A percentile compares a stretch with the other conserved stretches of the same genome.
Evolutionary conservation across 2,888 invertebrate genomes (phyloP).

Genomic region (Standfussiana lucernea): DNA sequence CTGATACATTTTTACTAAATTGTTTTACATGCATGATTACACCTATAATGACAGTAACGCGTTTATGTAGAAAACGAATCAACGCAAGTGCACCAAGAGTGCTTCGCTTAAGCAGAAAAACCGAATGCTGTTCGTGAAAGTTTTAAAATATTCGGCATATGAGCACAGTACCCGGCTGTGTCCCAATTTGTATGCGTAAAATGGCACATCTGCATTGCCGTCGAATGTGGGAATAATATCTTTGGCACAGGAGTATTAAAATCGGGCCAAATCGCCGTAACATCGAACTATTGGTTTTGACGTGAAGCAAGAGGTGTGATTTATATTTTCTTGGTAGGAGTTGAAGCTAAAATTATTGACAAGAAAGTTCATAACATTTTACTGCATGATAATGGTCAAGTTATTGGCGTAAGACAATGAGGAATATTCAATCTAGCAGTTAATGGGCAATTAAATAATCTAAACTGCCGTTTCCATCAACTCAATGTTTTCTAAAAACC

Average conservation of each 20-base stretch:
- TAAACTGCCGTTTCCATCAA: conserved; percentile 9
- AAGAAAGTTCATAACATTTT: background rate
- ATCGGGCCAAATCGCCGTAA: conserved; percentile 74
- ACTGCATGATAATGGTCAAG: background rate
- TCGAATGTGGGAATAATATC: conserved; percentile 79
- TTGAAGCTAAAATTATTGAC: background rate
- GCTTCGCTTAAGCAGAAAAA: conserved; percentile 33
- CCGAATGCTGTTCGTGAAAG: conserved; percentile 48
- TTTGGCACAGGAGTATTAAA: conserved; percentile 82
- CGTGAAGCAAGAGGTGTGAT: background rate
- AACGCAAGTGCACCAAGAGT: conserved; percentile 27
- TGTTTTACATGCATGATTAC: conserved; percentile 56
- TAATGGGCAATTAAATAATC: background rate
- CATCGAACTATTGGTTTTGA: conserved; percentile 56
- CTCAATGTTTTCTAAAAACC: conserved; percentile 9
- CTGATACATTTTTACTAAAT: conserved; percentile 49
- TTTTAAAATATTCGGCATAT: conserved; percentile 53
- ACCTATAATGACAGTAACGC: conserved; percentile 31
- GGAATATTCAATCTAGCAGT: background rate
- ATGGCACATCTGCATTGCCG: conserved; percentile 87
- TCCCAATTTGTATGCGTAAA: conserved; percentile 83
- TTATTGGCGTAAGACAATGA: background rate
- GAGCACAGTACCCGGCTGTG: conserved; percentile 62
- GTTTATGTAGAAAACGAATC: conserved; percentile 47
- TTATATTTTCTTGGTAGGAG: background rate